A percentile compares a stretch with the other conserved stretches of the same genome.
Conservation (phyloP, 92 coral and sea anemone genomes). For the Isaurus tuberculatus region DNA sequence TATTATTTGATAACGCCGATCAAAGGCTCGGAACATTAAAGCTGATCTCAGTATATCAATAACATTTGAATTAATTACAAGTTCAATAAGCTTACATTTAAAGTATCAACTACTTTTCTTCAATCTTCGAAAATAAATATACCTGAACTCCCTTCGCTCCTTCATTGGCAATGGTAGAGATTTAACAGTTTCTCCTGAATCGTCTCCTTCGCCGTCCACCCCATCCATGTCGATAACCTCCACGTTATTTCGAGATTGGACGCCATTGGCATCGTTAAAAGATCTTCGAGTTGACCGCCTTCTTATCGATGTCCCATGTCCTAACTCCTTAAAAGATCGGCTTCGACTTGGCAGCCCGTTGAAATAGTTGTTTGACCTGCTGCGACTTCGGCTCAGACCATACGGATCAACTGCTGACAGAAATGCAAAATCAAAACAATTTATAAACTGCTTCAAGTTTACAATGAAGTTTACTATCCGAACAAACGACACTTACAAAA, state of each 20-base stretch:
- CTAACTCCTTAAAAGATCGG: conserved; percentile 22
- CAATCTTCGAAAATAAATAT: background rate
- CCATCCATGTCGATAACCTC: conserved; percentile 64
- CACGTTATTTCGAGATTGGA: conserved; percentile 30
- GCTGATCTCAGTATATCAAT: too few species aligned
- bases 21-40: too few species aligned
- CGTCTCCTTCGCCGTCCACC: conserved; percentile 44
- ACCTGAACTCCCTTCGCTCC: conserved; percentile 65
- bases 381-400: conserved; percentile 1
- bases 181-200: conserved; percentile 50
- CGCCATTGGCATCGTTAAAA: background rate
- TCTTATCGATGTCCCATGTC: conserved; percentile 7
- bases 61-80: too few species aligned
- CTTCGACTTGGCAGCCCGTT: conserved; percentile 29
- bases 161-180: conserved; percentile 70
- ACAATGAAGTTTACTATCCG: background rate
- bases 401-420: conserved; percentile 24
- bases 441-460: background rate
- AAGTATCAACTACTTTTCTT: too few species aligned
- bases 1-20: too few species aligned
- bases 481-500: background rate
- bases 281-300: conserved; percentile 35
- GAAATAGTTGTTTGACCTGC: conserved; percentile 41
- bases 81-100: too few species aligned
- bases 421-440: conserved; percentile 2